These are phyloP conservation scores for Coendou prehensilis DNA, from an alignment of 2,797 vertebrate genomes.

Conservation along the genomic window DNA sequence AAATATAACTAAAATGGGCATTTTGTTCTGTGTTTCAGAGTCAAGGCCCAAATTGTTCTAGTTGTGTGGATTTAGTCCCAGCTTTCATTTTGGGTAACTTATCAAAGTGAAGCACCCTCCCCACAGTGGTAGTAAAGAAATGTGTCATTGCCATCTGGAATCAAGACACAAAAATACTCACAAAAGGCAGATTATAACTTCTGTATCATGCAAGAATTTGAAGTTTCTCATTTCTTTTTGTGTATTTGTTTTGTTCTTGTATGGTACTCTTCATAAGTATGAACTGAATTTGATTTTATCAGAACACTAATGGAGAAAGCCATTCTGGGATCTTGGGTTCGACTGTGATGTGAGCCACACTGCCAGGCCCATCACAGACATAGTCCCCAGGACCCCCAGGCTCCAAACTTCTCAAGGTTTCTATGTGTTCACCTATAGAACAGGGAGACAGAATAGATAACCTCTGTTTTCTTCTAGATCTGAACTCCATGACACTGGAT, in stretches of 20 bases:
- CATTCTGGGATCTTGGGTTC: not conserved
- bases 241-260: slow-evolving; percentile 9
- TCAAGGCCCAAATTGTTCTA: not conserved
- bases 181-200: not conserved
- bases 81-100: not conserved
- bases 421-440: not conserved
- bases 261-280: not conserved
- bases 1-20: not conserved
- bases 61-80: not conserved
- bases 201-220: not conserved
- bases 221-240: not conserved
- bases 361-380: not conserved
- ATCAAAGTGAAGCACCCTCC: not conserved
- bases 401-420: not conserved
- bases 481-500: not conserved
- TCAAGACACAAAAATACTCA: not conserved
- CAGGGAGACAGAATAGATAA: not conserved
- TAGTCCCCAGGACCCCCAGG: not conserved
- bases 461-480: not conserved
- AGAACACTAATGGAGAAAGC: not conserved
- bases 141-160: not conserved
- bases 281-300: slow-evolving; percentile 34
- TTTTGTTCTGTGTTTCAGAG: slow-evolving; percentile 24
- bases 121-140: not conserved
- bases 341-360: not conserved